Conservation (phyloP, 2,113 vertebrate species). For the Tretioscincus oriximinensis region DNA sequence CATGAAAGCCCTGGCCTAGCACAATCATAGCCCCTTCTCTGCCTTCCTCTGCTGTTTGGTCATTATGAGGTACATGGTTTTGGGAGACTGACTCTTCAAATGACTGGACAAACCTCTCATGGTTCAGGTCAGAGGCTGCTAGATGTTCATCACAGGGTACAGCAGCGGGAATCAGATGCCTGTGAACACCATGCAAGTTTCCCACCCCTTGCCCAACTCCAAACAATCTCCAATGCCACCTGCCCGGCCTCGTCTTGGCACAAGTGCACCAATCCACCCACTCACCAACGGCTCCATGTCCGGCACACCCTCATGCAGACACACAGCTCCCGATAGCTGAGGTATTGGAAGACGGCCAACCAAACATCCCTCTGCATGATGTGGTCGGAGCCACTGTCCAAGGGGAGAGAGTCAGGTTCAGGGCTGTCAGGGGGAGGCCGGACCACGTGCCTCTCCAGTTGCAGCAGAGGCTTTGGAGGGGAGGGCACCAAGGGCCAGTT, state of each 20-base stretch:
- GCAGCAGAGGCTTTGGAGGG: constrained; percentile 73
- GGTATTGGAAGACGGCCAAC: constrained; percentile 86
- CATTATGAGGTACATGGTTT: background rate
- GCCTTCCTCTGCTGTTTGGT: too few relatives aligned
- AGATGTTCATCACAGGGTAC: background rate
- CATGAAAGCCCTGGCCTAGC: background rate
- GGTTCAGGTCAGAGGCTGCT: too few relatives aligned
- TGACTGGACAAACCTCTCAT: background rate
- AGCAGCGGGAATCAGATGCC: background rate
- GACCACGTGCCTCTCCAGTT: constrained; percentile 88
- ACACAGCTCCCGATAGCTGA: constrained; percentile 85
- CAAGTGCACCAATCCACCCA: background rate
- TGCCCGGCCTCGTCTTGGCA: background rate
- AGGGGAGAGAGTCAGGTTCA: constrained; percentile 85
- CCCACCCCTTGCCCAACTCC: background rate
- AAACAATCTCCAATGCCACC: background rate
- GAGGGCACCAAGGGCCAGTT: constrained; percentile 84
- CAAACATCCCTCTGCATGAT: constrained; percentile 84
- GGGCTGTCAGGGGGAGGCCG: constrained; percentile 87
- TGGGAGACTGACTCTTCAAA: background rate
- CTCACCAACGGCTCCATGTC: constrained; percentile 93
- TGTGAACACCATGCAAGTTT: too few relatives aligned
- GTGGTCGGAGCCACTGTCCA: constrained; percentile 85
- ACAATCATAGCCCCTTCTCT: too few relatives aligned
- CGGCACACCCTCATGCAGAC: constrained; percentile 92